Conservation (phyloP, 2,888 invertebrate genomes). For the Drosophila niveifrons region DNA sequence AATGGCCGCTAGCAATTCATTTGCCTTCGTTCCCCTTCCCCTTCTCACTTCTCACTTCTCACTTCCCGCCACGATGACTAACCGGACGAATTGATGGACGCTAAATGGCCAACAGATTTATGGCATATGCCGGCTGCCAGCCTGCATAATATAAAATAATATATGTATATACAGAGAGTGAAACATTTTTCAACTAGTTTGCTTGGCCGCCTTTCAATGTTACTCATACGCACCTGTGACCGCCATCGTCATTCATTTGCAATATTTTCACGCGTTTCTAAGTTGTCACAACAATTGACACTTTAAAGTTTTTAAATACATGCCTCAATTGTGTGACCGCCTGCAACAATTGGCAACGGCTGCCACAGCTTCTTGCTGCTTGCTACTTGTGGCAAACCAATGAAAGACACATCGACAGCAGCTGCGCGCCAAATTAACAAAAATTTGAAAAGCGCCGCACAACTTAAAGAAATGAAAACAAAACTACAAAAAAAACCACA, state of each 20-base stretch:
- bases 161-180: slow-evolving; percentile 5
- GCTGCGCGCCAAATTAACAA: slow-evolving; percentile 73
- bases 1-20: slow-evolving; percentile 75
- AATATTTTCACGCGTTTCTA: slow-evolving; percentile 74
- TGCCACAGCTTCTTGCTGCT: slow-evolving; percentile 13
- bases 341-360: slow-evolving; percentile 27
- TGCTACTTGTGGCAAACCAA: slow-evolving; percentile 48
- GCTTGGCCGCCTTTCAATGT: slow-evolving; percentile 76
- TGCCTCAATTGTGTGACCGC: slow-evolving; percentile 50
- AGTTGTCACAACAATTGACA: slow-evolving; percentile 81
- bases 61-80: slow-evolving; percentile 49
- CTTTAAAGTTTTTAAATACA: slow-evolving; percentile 75
- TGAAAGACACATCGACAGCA: slow-evolving; percentile 79
- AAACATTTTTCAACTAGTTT: slow-evolving; percentile 65
- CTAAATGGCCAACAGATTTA: slow-evolving; percentile 79
- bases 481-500: slow-evolving; percentile 25
- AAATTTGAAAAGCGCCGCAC: slow-evolving; percentile 57
- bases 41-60: too few relatives aligned
- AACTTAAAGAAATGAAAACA: slow-evolving; percentile 31
- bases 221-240: slow-evolving; percentile 79
- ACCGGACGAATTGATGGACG: slow-evolving; percentile 74
- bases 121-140: slow-evolving; percentile 62
- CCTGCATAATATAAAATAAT: slow-evolving; percentile 15
- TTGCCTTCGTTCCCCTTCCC: slow-evolving; percentile 54
- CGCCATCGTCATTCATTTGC: slow-evolving; percentile 71